These are phyloP conservation scores for Corynorhinus townsendii DNA, from an alignment of 2,113 vertebrate species.

Conservation along the genomic window DNA sequence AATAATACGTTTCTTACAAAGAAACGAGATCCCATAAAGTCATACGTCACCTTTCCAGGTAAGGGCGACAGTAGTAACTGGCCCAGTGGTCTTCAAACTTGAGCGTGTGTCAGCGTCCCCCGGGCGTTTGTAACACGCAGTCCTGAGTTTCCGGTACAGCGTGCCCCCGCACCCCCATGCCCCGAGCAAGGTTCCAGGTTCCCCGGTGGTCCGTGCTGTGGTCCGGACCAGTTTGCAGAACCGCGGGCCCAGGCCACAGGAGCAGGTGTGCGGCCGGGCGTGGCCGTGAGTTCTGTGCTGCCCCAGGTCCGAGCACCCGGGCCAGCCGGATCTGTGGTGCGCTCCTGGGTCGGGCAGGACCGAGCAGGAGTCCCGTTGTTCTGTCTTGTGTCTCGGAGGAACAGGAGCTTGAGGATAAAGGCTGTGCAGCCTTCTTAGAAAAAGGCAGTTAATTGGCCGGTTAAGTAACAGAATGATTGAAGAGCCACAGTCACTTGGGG, in stretches of 20 bases:
- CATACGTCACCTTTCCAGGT: too few relatives aligned
- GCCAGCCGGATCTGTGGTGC: accelerated
- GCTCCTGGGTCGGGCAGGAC: accelerated
- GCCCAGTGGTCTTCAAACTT: neutral
- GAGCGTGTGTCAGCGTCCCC: accelerated
- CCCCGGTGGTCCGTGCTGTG: accelerated
- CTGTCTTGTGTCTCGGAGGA: neutral
- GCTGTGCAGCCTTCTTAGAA: neutral
- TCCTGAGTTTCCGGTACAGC: accelerated
- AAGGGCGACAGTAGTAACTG: too few relatives aligned
- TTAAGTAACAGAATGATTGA: accelerated
- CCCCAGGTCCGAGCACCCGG: accelerated
- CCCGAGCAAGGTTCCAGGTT: neutral
- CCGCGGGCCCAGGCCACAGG: accelerated
- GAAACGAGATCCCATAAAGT: neutral
- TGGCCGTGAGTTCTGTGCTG: neutral
- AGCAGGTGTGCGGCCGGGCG: too few relatives aligned
- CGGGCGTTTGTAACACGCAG: too few relatives aligned
- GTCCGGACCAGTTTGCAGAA: accelerated
- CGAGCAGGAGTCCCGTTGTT: accelerated
- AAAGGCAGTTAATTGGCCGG: accelerated
- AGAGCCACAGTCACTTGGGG: accelerated
- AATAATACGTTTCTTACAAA: too few relatives aligned
- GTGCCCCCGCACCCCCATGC: neutral
- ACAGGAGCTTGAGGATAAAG: neutral